A percentile compares a stretch with the other conserved stretches of the same genome.
Conservation (phyloP, 2,888 invertebrate species). For the Beris chalybata region DNA sequence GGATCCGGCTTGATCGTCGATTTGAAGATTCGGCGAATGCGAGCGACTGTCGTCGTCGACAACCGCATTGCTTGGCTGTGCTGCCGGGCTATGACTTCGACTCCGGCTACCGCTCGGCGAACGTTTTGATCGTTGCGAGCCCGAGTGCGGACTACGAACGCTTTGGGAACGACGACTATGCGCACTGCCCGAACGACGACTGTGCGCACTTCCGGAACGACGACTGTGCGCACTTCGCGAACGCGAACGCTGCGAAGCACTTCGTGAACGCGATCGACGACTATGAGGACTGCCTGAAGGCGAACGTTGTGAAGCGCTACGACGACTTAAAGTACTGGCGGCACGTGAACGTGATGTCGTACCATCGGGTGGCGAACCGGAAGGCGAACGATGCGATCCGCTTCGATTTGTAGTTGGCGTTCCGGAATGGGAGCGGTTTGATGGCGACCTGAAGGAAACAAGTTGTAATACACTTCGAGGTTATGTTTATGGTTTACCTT, state of each 20-base stretch:
- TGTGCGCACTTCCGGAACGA: conserved; percentile 45
- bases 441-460: conserved; percentile 42
- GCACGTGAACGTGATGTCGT: conserved; percentile 50
- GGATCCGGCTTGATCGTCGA: conserved; percentile 56
- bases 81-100: conserved; percentile 12
- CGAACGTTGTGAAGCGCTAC: conserved; percentile 43
- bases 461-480: background rate
- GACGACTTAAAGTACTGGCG: conserved; percentile 50
- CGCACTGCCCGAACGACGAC: conserved; percentile 45
- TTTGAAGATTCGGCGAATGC: conserved; percentile 60
- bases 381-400: conserved; percentile 35
- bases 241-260: conserved; percentile 53
- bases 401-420: conserved; percentile 46
- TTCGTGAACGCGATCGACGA: conserved; percentile 43
- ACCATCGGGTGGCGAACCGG: background rate
- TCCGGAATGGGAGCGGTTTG: conserved; percentile 42
- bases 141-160: conserved; percentile 39
- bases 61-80: conserved; percentile 39
- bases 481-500: conserved; percentile 36
- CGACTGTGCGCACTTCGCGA: conserved; percentile 51
- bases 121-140: conserved; percentile 46
- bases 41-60: conserved; percentile 57
- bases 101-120: conserved; percentile 34
- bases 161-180: conserved; percentile 45
- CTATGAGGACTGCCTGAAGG: conserved; percentile 49